Base-by-base conservation (phyloP, 2,797 vertebrate genomes). In the Rhodeus uyekii region DNA sequence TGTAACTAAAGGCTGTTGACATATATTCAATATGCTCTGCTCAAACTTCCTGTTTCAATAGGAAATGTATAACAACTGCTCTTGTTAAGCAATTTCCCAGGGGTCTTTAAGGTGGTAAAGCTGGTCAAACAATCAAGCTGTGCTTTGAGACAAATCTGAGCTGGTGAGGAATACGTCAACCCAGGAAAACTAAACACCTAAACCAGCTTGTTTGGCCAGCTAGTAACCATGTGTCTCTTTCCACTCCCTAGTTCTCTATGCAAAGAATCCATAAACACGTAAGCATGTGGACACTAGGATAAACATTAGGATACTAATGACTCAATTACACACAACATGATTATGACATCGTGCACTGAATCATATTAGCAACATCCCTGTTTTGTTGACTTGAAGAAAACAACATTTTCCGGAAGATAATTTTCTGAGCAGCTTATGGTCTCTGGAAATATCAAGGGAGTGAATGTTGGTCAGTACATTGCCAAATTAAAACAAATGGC, bases 291-390 rank as follows among this genome's bases (percentile, higher is more conserved):
- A 14, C 72, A 50, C 14, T 58, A 39, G 50, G 58, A 58, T 75
- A 75, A 58, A 9, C 53, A 58, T 75, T 39, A 39, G n/a, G n/a
- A 58, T 39, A 39, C 34, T 58, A 75, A 58, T 39, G 72, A 58
- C 50, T 75, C 50, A 55, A 27, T 75, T 27, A 74, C 34, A 58
- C 24, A 34, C 22, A 74, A 38, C 34, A 24, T 55, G 50, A 55
- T 75, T 75, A 58, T 39, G 72, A 58, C n/a, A 58, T 39, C 2
- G 27, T 75, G 50, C 34, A 48, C 22, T 46, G 13, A 48, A 71
- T 60, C 27, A 36, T 73, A 73, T 73, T 12, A 73, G 69, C 69
- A 74, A 74, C 72, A 39, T 74, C n/a, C 38, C 12, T 58, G 24
- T 24, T 74, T n/a, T 39, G 72, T 27, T 39, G 50, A 18, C 14